These are phyloP conservation scores for Mastomys coucha DNA, from an alignment of 2,113 vertebrate genomes.

Conservation along the genomic window DNA sequence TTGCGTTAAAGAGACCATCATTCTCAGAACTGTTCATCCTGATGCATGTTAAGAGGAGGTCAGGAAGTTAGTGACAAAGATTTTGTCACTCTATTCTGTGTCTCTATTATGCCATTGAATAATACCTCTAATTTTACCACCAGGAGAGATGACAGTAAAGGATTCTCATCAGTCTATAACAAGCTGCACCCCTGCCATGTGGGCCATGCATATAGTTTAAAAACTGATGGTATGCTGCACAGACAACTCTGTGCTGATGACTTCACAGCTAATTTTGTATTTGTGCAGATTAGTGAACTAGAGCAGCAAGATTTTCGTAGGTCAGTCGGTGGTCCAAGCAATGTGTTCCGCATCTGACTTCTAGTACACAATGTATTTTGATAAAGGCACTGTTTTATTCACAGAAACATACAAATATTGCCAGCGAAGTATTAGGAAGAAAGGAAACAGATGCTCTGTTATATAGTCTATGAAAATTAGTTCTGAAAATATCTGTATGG, in stretches of 20 bases:
- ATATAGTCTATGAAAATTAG: slow-evolving; percentile 32
- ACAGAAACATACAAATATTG: slow-evolving; percentile 31
- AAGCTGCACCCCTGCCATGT: background rate
- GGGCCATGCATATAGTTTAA: background rate
- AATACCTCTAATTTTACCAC: background rate
- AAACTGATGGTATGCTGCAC: background rate
- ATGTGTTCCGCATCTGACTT: background rate
- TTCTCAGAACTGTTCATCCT: background rate
- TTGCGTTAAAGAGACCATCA: background rate
- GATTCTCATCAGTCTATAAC: background rate
- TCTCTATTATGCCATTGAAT: background rate
- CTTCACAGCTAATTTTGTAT: background rate
- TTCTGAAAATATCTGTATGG: slow-evolving; percentile 26
- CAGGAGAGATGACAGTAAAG: background rate
- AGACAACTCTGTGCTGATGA: slow-evolving; percentile 13
- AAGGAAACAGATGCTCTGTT: background rate
- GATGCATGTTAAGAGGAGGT: background rate
- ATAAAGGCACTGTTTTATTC: background rate
- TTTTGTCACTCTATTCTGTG: background rate
- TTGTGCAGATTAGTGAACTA: background rate
- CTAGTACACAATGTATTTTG: background rate
- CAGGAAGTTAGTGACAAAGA: background rate
- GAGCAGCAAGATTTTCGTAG: background rate
- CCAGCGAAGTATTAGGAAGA: background rate
- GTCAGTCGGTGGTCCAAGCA: background rate